phyloP scores from a whole-genome alignment of 2,797 vertebrate species.

The Odontamblyopus rebecca region DNA sequence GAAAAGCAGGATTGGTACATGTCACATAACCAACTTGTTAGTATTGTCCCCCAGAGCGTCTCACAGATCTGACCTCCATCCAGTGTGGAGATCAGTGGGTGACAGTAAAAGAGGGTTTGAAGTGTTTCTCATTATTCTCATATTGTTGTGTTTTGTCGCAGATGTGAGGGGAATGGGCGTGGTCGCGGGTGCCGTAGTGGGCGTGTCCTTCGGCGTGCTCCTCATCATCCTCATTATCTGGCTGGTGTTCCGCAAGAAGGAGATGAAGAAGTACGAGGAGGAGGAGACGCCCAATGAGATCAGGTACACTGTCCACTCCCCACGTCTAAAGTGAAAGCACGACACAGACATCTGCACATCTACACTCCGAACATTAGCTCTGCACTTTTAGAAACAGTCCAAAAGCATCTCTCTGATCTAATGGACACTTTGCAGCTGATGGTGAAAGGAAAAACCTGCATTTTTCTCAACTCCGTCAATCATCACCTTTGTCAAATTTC shows the following conservation, averaged over 20 bases:
- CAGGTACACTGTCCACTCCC: constrained; percentile 68
- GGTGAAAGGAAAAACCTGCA: too few species aligned
- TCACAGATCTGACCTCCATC: too few species aligned
- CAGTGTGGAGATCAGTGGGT: too few species aligned
- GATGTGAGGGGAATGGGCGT: constrained; percentile 83
- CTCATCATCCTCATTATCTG: constrained; percentile 85
- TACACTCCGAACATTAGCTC: not conserved
- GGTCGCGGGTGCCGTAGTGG: constrained; percentile 84
- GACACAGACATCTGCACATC: not conserved
- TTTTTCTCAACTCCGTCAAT: too few species aligned
- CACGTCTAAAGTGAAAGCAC: too few species aligned
- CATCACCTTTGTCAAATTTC: too few species aligned
- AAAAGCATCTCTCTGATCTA: too few species aligned
- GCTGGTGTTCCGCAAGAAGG: constrained; percentile 87
- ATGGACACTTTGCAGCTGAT: too few species aligned
- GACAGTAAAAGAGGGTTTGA: not conserved
- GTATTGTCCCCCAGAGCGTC: too few species aligned
- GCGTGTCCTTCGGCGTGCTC: constrained; percentile 81
- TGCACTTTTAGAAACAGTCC: too few species aligned
- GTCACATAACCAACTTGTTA: too few species aligned
- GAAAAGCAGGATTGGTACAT: too few species aligned
- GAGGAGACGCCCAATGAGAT: constrained; percentile 95
- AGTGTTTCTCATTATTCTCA: not conserved
- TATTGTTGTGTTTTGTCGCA: constrained; percentile 37
- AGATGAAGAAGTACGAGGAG: constrained; percentile 91